phyloP scores from a whole-genome alignment of 2,113 vertebrate species.

The Gymnocephalus cernua region DNA sequence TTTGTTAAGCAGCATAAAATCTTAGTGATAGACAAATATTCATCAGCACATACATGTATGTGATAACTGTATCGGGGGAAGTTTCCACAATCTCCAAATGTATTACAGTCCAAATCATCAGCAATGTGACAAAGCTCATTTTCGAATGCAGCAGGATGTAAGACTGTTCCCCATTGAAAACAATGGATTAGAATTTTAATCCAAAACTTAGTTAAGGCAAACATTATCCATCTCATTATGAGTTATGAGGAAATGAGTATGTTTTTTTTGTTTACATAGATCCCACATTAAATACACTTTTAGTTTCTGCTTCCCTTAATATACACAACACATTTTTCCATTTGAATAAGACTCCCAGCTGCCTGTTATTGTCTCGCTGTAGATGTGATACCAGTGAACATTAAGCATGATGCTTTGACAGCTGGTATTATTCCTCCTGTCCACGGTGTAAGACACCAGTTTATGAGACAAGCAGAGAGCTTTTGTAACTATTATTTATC shows the following conservation, averaged over 20 bases:
- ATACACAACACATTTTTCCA: neutral
- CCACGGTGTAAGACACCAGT: neutral
- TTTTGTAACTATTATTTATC: slow-evolving; percentile 21
- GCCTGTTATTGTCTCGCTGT: neutral
- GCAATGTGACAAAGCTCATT: neutral
- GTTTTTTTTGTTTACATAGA: no score
- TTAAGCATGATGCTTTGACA: slow-evolving; percentile 19
- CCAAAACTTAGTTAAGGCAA: neutral
- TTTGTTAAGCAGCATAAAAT: neutral
- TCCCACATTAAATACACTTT: no score
- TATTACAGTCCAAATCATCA: neutral
- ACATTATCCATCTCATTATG: neutral
- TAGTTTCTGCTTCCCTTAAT: neutral
- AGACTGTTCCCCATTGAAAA: neutral
- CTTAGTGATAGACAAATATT: neutral
- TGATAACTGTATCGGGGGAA: no score
- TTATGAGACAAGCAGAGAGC: neutral
- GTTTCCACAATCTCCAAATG: neutral
- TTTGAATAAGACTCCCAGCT: neutral
- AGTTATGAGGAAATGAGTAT: no score
- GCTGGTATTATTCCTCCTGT: slow-evolving; percentile 5
- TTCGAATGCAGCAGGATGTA: neutral
- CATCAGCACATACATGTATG: no score
- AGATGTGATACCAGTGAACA: slow-evolving; percentile 4
- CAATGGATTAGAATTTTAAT: neutral